Evolutionary conservation across 2,888 invertebrate genomes (phyloP), one percentile per base, ranked within the genome.

Genomic region (Axea sp.): DNA sequence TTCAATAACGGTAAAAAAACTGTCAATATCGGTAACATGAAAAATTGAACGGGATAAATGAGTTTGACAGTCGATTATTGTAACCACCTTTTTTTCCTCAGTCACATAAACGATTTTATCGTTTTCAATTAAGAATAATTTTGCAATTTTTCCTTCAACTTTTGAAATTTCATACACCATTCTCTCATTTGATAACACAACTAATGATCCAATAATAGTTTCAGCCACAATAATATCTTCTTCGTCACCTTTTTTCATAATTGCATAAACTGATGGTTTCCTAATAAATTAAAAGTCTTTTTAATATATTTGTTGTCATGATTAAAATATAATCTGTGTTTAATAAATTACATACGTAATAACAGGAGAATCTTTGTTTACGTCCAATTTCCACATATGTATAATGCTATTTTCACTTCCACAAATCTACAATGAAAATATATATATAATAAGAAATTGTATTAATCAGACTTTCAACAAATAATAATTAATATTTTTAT

Each of bases 41-140:
- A 62, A 72, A 26, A 62, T 33, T 7, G 22, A 0, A 19, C 31
- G 53, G 6, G 7, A 2, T 4, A 39, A 9, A 6, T 57, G 49
- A 7, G 47, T 75, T 11, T 60, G 4, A 9, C 71, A 62, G 11
- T 75, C 87, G 76, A 88, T 90, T 75, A 88, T 86, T 28, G 87
- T 87, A 0, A 91, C 88, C 0, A 79, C 78, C 0, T 90, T 89
- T 0, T 88, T 88, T 8, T 88, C 86, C n/a, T 88, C 86, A 0
- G 89, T 87, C 0, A 89, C 89, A 79, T 89, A 91, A 5, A 91
- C 79, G 0, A 91, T 83, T 80, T 88, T 89, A 75, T 90, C 90
- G 82, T 90, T 89, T 0, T 90, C 88, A 0, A 89, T 89, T 71
- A 91, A 88, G 51, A 87, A 88, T 1, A 91, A 84, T 2, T 83